phyloP scores from a whole-genome alignment of 2,797 vertebrate genomes.

The Phalloptychus januarius region DNA sequence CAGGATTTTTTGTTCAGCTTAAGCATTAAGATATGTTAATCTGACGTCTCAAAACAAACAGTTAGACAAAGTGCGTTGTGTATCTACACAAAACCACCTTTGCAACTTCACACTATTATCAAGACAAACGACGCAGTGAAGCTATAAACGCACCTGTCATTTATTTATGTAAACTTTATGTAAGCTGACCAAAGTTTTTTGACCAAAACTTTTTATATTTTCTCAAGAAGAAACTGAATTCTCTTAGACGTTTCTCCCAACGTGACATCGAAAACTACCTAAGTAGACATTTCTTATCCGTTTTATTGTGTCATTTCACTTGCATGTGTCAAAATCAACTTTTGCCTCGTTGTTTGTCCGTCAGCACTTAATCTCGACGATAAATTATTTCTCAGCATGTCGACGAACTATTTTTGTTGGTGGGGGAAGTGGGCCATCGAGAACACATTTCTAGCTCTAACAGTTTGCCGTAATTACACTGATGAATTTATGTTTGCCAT shows the following conservation, averaged over 20 bases:
- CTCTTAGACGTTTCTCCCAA: constrained; percentile 62
- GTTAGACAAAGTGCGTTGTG: constrained; percentile 17
- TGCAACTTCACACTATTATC: constrained; percentile 20
- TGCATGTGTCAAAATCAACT: constrained; percentile 34
- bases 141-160: constrained; percentile 29
- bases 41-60: constrained; percentile 27
- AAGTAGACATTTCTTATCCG: constrained; percentile 5
- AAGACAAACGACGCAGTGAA: constrained; percentile 39
- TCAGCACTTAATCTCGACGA: constrained; percentile 48
- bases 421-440: constrained; percentile 31
- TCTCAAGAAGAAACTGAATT: constrained; percentile 49
- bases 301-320: constrained; percentile 1
- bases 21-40: constrained; percentile 30
- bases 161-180: constrained; percentile 33
- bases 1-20: background rate
- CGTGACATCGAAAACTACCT: constrained; percentile 61
- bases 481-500: constrained; percentile 51
- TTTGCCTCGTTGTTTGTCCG: constrained; percentile 20
- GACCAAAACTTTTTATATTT: constrained; percentile 68
- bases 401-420: background rate
- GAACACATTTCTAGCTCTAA: constrained; percentile 51
- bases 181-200: constrained; percentile 76
- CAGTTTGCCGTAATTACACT: constrained; percentile 40
- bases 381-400: constrained; percentile 3
- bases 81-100: constrained; percentile 15